These are phyloP conservation scores for Lepidothrix coronata DNA, from an alignment of 2,113 vertebrate genomes.

Conservation along the genomic window DNA sequence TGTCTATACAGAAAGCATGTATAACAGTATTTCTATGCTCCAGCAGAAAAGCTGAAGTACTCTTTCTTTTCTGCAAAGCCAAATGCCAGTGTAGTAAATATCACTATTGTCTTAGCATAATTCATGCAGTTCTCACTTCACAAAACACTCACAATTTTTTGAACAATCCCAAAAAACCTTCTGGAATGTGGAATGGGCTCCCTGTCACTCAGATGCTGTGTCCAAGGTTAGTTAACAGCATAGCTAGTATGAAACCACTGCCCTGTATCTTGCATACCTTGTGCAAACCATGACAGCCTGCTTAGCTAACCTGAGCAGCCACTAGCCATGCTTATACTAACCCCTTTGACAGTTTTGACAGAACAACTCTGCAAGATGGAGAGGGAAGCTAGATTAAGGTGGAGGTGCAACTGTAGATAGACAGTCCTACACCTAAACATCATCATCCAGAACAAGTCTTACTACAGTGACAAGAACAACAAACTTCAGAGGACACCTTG, in stretches of 20 bases:
- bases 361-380: background rate
- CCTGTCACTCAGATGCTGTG: fast-evolving
- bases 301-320: background rate
- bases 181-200: fast-evolving
- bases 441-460: background rate
- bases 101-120: background rate
- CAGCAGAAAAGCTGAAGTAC: background rate
- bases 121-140: background rate
- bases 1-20: background rate
- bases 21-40: background rate
- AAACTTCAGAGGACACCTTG: background rate
- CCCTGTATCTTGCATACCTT: background rate
- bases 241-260: background rate
- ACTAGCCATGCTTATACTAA: background rate
- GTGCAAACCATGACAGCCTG: background rate
- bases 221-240: background rate
- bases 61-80: background rate
- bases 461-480: background rate
- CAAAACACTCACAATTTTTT: background rate
- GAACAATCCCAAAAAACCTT: background rate
- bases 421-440: background rate
- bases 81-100: background rate
- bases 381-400: background rate
- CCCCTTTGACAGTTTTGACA: background rate
- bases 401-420: background rate